Conservation (phyloP, 2,797 vertebrate species). For the Acropternis orthonyx region DNA sequence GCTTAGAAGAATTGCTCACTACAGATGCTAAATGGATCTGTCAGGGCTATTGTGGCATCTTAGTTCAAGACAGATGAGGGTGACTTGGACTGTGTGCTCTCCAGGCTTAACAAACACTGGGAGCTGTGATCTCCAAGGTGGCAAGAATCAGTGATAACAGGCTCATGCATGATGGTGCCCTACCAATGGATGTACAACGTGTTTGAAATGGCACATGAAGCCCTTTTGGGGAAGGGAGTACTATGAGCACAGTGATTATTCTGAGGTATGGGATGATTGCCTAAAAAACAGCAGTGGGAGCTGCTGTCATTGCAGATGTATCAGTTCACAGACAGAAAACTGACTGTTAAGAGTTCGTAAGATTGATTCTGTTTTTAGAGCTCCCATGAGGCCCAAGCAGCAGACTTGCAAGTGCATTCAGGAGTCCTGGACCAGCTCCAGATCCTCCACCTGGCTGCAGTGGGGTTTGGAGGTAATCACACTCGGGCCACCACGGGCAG, state of each 20-base stretch:
- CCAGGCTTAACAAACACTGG: background rate
- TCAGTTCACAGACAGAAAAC: background rate
- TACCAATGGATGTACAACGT: background rate
- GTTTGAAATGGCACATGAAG: background rate
- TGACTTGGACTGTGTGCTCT: background rate
- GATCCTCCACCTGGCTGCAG: background rate
- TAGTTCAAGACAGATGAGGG: background rate
- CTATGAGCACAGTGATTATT: background rate
- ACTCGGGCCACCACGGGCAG: background rate
- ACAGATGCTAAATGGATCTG: background rate
- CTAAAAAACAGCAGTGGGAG: background rate
- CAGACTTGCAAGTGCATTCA: background rate
- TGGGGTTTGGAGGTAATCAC: background rate
- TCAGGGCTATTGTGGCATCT: background rate
- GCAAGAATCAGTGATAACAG: background rate
- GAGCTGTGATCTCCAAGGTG: background rate
- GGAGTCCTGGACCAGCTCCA: background rate
- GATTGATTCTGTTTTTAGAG: background rate
- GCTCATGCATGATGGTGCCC: background rate
- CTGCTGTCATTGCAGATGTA: background rate
- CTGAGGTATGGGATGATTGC: background rate
- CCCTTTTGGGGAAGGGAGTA: background rate
- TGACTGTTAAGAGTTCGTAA: background rate
- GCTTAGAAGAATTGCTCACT: background rate
- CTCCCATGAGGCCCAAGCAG: background rate